Evolutionary conservation across 2,113 vertebrate genomes (phyloP).

Genomic region (Gasterosteus aculeatus): DNA sequence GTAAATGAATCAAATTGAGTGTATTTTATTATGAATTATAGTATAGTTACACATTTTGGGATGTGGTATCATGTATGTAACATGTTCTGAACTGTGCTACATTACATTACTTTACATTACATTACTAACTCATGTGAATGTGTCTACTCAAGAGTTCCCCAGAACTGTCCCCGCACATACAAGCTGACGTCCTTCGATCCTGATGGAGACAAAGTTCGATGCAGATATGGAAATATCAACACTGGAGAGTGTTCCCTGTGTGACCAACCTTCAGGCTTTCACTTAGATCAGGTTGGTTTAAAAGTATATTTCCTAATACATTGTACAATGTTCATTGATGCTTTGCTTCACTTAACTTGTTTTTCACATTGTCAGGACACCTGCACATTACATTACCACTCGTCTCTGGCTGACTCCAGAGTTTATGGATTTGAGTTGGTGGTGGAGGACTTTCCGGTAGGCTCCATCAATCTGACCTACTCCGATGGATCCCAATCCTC

Average conservation of each 20-base stretch:
- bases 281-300: conserved; percentile 63
- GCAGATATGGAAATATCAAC: conserved; percentile 57
- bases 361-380: conserved; percentile 40
- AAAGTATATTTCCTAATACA: neutral
- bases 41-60: too few relatives aligned
- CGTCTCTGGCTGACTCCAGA: accelerated
- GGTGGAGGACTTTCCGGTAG: conserved; percentile 66
- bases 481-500: conserved; percentile 25
- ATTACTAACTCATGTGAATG: neutral
- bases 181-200: conserved; percentile 69
- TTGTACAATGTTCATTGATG: neutral
- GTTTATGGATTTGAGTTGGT: conserved; percentile 53
- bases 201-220: conserved; percentile 73
- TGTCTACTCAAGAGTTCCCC: conserved; percentile 66
- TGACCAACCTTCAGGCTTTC: conserved; percentile 50
- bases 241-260: conserved; percentile 44
- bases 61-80: too few relatives aligned
- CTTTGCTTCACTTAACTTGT: neutral
- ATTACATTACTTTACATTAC: too few relatives aligned
- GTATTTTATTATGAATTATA: too few relatives aligned
- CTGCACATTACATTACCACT: conserved; percentile 47
- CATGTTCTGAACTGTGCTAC: too few relatives aligned
- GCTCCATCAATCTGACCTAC: conserved; percentile 51
- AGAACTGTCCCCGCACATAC: conserved; percentile 75
- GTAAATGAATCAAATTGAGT: neutral